These are phyloP conservation scores for Hoplostethus mediterraneus DNA, from an alignment of 2,797 vertebrate genomes.

Conservation along the genomic window DNA sequence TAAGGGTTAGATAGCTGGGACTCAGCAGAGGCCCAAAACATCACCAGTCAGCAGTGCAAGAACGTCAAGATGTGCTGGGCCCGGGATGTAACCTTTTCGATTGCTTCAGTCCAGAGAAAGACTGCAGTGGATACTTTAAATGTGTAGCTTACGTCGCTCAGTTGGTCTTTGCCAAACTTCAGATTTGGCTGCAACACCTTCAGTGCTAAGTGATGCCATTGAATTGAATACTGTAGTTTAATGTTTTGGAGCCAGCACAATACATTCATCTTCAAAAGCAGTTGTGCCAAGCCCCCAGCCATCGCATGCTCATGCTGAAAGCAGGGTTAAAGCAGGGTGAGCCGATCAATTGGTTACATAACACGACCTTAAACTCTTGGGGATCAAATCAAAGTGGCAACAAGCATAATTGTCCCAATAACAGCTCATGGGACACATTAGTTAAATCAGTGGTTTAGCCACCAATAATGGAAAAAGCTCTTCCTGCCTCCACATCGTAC, in stretches of 20 bases:
- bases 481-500: conserved; percentile 61
- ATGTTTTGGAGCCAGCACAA: conserved; percentile 50
- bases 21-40: conserved; percentile 34
- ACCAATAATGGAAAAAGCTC: conserved; percentile 54
- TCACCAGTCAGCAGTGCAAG: conserved; percentile 45
- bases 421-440: conserved; percentile 46
- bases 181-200: conserved; percentile 22
- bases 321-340: conserved; percentile 45
- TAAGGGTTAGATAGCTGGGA: conserved; percentile 16
- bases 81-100: conserved; percentile 20
- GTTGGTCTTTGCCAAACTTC: conserved; percentile 27
- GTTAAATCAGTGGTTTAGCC: conserved; percentile 59
- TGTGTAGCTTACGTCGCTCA: conserved; percentile 24
- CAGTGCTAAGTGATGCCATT: conserved; percentile 32
- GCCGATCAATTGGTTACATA: conserved; percentile 61
- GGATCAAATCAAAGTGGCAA: conserved; percentile 72
- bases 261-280: conserved; percentile 33
- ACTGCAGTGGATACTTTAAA: conserved; percentile 17
- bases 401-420: conserved; percentile 63
- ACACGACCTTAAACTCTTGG: conserved; percentile 59
- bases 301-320: conserved; percentile 30
- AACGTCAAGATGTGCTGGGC: conserved; percentile 22
- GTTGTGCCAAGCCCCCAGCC: conserved; percentile 35
- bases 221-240: conserved; percentile 37
- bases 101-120: conserved; percentile 24